Evolutionary conservation across 2,797 vertebrate genomes (phyloP).

Genomic region (Cirrhinus mrigala): DNA sequence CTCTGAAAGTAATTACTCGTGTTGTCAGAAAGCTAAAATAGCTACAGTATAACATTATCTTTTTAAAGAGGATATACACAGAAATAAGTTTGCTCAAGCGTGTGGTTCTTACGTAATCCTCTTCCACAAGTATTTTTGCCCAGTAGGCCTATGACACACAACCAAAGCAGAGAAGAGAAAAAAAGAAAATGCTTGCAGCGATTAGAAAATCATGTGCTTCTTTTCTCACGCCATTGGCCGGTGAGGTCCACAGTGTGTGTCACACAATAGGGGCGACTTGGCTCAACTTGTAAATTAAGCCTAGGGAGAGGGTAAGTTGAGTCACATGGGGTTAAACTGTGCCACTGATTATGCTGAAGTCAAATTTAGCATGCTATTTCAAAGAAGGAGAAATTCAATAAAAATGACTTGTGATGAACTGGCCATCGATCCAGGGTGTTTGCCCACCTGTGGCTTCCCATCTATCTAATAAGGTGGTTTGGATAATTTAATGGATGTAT

Average conservation of each 20-base stretch:
- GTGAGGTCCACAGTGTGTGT: not conserved
- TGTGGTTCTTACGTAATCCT: conserved; percentile 59
- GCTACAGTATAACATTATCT: conserved; percentile 40
- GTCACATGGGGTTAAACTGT: too few relatives aligned
- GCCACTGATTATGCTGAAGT: too few relatives aligned
- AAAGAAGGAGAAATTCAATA: too few relatives aligned
- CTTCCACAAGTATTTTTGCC: conserved; percentile 29
- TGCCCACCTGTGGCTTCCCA: too few relatives aligned
- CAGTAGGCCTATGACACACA: conserved; percentile 19
- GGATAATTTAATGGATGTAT: too few relatives aligned
- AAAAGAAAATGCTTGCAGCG: not conserved
- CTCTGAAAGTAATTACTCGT: not conserved
- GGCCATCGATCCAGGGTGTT: too few relatives aligned
- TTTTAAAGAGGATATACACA: conserved; percentile 29
- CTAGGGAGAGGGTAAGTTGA: too few relatives aligned
- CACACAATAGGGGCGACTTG: not conserved
- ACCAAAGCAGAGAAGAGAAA: not conserved
- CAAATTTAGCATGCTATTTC: too few relatives aligned
- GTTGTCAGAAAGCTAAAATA: conserved; percentile 47
- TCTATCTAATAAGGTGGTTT: too few relatives aligned
- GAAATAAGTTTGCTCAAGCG: conserved; percentile 57
- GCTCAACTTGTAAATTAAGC: too few relatives aligned
- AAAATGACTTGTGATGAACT: too few relatives aligned
- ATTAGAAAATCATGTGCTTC: conserved; percentile 43
- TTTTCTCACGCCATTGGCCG: conserved; percentile 45